Evolutionary conservation across 1,140 invertebrate genomes (phyloP).

Genomic region (Lineus longissimus): DNA sequence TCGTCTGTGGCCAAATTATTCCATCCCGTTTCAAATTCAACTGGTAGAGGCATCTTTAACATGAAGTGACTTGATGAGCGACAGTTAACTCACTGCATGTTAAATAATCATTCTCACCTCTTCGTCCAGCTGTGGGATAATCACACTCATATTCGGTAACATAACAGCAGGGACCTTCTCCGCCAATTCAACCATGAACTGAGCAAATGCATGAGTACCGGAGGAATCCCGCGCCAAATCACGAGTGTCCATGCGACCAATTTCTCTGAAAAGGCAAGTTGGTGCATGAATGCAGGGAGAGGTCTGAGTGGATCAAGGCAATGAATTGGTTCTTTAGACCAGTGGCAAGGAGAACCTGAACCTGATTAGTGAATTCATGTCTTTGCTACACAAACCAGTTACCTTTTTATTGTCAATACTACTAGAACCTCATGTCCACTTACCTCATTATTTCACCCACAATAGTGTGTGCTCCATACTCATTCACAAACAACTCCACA

Average conservation of each 20-base stretch:
- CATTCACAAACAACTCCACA: constrained; percentile 63
- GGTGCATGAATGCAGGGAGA: not conserved
- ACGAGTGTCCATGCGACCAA: constrained; percentile 60
- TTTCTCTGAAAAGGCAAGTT: constrained; percentile 57
- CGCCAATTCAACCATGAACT: constrained; percentile 69
- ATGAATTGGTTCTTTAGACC: no score
- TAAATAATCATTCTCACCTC: no score
- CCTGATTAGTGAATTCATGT: no score
- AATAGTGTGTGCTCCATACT: constrained; percentile 63
- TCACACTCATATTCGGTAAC: constrained; percentile 61
- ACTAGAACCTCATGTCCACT: not conserved
- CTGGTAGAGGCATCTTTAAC: no score
- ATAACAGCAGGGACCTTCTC: constrained; percentile 64
- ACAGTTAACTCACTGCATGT: no score
- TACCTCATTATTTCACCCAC: constrained; percentile 65
- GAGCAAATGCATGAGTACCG: constrained; percentile 63
- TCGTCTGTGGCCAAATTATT: no score
- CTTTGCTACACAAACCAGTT: no score
- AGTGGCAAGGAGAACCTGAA: no score
- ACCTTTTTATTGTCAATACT: no score
- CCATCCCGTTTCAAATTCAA: no score
- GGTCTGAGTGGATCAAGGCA: no score
- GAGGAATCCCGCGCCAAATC: constrained; percentile 57
- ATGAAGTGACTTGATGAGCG: no score
- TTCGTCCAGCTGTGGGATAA: constrained; percentile 60